phyloP scores from a whole-genome alignment of 2,113 vertebrate genomes.

The Micronycteris hirsuta region DNA sequence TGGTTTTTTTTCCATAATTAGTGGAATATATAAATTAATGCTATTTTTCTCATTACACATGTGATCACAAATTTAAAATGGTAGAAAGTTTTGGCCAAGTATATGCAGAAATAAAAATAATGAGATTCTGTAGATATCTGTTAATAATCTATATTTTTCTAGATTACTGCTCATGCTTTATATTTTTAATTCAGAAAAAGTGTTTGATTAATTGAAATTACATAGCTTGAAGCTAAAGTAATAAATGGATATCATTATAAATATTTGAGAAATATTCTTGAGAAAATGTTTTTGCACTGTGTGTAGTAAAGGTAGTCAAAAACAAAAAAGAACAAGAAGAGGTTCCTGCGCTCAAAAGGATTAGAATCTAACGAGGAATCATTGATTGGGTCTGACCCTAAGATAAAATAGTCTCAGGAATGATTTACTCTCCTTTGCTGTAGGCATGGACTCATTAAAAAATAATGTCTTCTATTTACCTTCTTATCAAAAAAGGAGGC shows the following conservation, averaged over 20 bases:
- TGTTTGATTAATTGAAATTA: constrained; percentile 13
- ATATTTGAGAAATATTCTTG: background rate
- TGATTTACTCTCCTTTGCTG: background rate
- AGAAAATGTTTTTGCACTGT: background rate
- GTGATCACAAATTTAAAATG: constrained; percentile 15
- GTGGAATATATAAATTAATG: background rate
- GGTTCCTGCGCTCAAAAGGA: background rate
- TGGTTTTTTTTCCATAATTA: background rate
- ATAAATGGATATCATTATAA: background rate
- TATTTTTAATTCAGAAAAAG: background rate
- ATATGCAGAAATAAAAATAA: background rate
- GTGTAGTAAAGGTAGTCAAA: background rate
- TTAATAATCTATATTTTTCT: background rate
- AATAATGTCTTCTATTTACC: background rate
- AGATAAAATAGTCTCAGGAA: background rate
- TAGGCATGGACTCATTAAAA: background rate
- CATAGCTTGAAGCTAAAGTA: background rate
- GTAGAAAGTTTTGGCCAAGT: background rate
- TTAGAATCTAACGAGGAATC: background rate
- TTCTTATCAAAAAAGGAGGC: background rate
- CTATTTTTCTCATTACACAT: background rate
- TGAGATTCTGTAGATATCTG: background rate
- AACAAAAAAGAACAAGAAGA: background rate
- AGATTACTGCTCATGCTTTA: background rate
- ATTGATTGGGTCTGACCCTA: background rate